Percentiles rank a stretch among this genome's conserved stretches.
Evolutionary conservation across 2,113 vertebrate genomes (phyloP).

Genomic region (Galeopterus variegatus): DNA sequence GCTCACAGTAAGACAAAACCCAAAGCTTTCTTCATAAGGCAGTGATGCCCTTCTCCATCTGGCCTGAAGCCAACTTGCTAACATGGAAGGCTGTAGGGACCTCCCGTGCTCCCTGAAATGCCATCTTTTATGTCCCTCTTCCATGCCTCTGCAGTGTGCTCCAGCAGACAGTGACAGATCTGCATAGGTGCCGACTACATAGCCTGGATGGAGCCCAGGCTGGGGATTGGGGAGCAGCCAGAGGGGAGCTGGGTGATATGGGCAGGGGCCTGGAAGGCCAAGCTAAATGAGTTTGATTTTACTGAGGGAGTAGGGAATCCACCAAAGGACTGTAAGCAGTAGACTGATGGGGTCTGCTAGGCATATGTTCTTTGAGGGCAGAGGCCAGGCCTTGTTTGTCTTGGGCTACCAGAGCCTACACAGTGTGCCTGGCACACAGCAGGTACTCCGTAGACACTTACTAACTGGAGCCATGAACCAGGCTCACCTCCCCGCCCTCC

Average conservation of each 20-base stretch:
- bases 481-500: neutral
- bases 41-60: neutral
- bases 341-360: neutral
- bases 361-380: neutral
- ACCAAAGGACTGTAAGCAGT: too few species aligned
- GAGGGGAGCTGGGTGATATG: fast-evolving
- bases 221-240: neutral
- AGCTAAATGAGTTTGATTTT: neutral
- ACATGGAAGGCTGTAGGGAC: neutral
- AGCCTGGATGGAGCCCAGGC: neutral
- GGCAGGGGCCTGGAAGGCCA: neutral
- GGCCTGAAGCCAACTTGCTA: neutral
- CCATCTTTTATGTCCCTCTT: neutral
- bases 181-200: too few species aligned
- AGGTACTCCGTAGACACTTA: neutral
- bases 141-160: fast-evolving
- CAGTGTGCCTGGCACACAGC: neutral
- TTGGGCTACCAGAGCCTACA: neutral
- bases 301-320: neutral
- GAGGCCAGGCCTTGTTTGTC: neutral
- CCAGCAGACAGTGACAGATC: neutral
- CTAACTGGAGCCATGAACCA: neutral
- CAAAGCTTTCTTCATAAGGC: neutral
- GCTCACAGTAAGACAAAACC: neutral
- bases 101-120: neutral